Evolutionary conservation across 2,888 invertebrate genomes (phyloP), one percentile per base, ranked within the genome.

Genomic region (Brenthis daphne): DNA sequence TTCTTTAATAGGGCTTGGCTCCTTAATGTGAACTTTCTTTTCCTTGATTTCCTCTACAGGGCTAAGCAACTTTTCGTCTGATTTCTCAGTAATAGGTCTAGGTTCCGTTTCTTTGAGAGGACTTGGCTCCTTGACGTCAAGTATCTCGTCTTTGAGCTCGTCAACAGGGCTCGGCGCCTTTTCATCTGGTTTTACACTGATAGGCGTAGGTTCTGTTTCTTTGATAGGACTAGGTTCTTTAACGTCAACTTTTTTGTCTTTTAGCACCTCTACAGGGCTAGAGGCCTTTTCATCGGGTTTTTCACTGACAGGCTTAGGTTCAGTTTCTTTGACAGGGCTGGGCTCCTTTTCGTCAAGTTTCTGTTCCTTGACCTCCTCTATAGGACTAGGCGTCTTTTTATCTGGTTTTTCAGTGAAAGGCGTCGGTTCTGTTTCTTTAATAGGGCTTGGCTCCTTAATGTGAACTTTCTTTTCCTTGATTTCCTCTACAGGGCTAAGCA

Each of bases 61-160:
- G 29, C 73, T 75, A 0, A 65, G 53, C 8, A 11, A 51, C 14
- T 72, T 73, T 8, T 64, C 57, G 11, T 65, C 58, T 6, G 6
- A 6, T 20, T 29, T 24, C 29, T 64, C 16, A 0, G 3, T 11
- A 11, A 5, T 12, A 20, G 50, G 8, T 51, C n/a, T 16, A 12
- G 16, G 29, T n/a, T 57, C 37, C 4, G 56, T 3, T 13, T 24
- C 53, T 47, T 75, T 63, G 0, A 53, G 53, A 2, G 69, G 70
- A 4, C 75, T 74, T 6, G 73, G 64, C 29, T 57, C 65, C 50
- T 75, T 76, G 5, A 76, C 71, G 6, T 33, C 47, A 29, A 20
- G 20, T 20, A 20, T 20, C 20, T 20, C 20, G 20, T 20, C 20
- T 20, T 20, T 20, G 20, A 20, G 20, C 20, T 20, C 20, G 20